Evolutionary conservation across 2,113 vertebrate species (phyloP).

Genomic region (Loxodonta africana): DNA sequence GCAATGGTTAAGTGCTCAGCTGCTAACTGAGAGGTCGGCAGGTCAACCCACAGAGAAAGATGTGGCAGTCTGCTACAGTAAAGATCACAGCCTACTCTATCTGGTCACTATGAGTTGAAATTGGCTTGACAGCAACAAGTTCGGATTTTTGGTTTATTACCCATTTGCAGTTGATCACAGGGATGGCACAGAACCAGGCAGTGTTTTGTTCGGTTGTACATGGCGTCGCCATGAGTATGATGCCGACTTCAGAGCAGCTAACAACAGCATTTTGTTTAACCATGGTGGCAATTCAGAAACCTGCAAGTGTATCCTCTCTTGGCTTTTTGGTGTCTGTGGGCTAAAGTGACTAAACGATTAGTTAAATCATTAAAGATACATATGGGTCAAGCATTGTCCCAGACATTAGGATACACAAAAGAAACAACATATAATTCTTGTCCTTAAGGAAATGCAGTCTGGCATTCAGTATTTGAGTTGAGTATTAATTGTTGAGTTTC

Average conservation of each 20-base stretch:
- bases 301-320: background rate
- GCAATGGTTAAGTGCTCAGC: no score
- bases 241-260: background rate
- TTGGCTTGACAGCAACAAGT: no score
- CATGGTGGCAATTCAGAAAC: background rate
- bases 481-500: background rate
- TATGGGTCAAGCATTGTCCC: background rate
- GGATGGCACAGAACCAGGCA: background rate
- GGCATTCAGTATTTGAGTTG: background rate
- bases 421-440: background rate
- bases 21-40: no score
- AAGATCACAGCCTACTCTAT: no score
- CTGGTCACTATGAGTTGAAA: no score
- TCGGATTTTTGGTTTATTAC: no score
- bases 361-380: background rate
- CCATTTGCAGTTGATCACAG: no score
- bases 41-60: no score
- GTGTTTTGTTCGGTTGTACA: background rate
- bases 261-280: background rate
- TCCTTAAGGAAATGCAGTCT: background rate
- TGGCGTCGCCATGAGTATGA: background rate
- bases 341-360: conserved; percentile 12
- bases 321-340: background rate
- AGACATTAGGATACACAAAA: background rate
- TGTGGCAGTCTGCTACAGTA: no score